phyloP scores from a whole-genome alignment of 2,797 vertebrate genomes.

The Cyprinella venusta region DNA sequence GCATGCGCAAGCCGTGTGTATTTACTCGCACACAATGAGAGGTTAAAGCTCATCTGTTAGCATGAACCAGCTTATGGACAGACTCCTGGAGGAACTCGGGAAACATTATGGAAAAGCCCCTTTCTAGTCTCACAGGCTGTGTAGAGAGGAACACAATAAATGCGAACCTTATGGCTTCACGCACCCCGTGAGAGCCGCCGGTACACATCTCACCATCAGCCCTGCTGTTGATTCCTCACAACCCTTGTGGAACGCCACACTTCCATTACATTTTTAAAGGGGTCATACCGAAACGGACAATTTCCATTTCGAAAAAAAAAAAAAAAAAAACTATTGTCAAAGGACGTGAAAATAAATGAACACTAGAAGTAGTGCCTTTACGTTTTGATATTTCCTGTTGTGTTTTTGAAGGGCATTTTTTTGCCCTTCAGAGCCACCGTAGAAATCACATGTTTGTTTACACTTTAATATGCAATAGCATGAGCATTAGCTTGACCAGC shows the following conservation, averaged over 20 bases:
- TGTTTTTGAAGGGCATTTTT: background rate
- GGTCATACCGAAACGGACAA: background rate
- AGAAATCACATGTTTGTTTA: background rate
- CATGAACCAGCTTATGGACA: background rate
- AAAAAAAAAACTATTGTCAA: background rate
- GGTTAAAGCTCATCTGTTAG: background rate
- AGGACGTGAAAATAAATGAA: background rate
- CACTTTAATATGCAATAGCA: background rate
- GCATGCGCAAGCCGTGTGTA: background rate
- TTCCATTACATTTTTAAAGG: background rate
- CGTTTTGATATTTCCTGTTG: background rate
- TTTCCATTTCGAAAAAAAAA: background rate
- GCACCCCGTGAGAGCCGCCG: background rate
- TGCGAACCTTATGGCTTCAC: background rate
- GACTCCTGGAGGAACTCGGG: background rate
- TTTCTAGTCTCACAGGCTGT: background rate
- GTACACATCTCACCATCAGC: background rate
- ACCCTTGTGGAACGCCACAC: background rate
- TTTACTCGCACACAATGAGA: conserved; percentile 5
- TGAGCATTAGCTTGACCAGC: background rate
- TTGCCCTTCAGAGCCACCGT: background rate
- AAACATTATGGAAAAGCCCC: background rate
- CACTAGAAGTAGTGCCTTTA: background rate
- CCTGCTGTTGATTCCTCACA: background rate
- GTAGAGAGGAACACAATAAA: conserved; percentile 26